Conservation (phyloP, 2,888 invertebrate species). For the Andrena camellia region DNA sequence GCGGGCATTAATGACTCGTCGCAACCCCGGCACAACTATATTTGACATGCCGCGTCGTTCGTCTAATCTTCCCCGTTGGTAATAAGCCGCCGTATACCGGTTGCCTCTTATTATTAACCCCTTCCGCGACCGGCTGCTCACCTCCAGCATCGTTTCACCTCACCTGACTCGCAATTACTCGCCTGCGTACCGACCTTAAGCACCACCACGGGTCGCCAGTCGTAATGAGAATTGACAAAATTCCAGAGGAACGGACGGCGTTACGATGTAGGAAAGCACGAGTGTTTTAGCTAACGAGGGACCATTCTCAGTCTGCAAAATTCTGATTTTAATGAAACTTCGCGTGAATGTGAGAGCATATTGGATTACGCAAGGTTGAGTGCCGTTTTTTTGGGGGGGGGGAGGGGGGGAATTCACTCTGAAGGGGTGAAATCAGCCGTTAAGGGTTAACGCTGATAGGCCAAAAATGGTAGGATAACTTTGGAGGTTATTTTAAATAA, state of each 20-base stretch:
- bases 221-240: slow-evolving; percentile 2
- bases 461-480: too few relatives aligned
- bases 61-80: slow-evolving; percentile 35
- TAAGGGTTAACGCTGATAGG: too few relatives aligned
- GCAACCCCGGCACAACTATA: slow-evolving; percentile 22
- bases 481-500: too few relatives aligned
- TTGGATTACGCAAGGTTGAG: too few relatives aligned
- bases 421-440: too few relatives aligned
- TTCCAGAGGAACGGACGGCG: not conserved
- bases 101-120: slow-evolving; percentile 58
- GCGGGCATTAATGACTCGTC: slow-evolving; percentile 39
- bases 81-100: slow-evolving; percentile 48
- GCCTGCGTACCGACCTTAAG: not conserved
- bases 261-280: not conserved
- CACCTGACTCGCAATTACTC: slow-evolving; percentile 39
- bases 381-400: too few relatives aligned
- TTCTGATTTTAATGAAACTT: too few relatives aligned
- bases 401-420: too few relatives aligned
- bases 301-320: not conserved
- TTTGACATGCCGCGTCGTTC: slow-evolving; percentile 5
- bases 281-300: not conserved
- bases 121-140: slow-evolving; percentile 43
- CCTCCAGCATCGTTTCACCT: slow-evolving; percentile 32
- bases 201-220: not conserved
- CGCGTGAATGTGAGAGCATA: too few relatives aligned